Percentiles rank a stretch among this genome's conserved stretches.
These are phyloP conservation scores for Carcharodon carcharias DNA, from an alignment of 2,797 vertebrate species.

Conservation along the genomic window DNA sequence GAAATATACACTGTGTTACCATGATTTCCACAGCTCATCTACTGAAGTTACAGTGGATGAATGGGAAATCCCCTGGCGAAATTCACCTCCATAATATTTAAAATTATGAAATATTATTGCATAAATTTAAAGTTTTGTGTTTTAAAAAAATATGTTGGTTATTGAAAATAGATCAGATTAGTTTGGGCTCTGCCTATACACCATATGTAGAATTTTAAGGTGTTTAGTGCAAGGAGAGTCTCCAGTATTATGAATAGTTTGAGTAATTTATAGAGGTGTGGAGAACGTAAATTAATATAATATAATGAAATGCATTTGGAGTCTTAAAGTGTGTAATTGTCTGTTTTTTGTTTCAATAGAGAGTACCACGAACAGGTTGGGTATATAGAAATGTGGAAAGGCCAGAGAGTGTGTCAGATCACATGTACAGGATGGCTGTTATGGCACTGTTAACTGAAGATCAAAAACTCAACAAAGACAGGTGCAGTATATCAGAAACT, in stretches of 20 bases:
- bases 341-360: conserved; percentile 52
- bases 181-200: not conserved
- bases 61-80: not conserved
- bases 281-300: not conserved
- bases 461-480: conserved; percentile 74
- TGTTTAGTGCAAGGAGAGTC: not conserved
- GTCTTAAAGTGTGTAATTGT: not conserved
- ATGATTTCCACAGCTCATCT: not conserved
- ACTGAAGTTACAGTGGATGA: not conserved
- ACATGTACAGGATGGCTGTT: conserved; percentile 97
- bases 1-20: too few species aligned
- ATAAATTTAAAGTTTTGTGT: too few species aligned
- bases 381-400: conserved; percentile 77
- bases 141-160: not conserved
- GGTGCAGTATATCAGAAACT: conserved; percentile 54
- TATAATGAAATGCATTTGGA: not conserved
- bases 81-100: too few species aligned
- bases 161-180: not conserved
- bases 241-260: not conserved
- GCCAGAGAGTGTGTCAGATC: conserved; percentile 91
- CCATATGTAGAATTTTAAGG: not conserved
- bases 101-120: not conserved
- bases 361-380: conserved; percentile 86
- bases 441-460: conserved; percentile 87
- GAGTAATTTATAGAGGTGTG: not conserved